A percentile compares a stretch with the other conserved stretches of the same genome.
Conservation (phyloP, 2,888 invertebrate species). For the Cantharis nigra region DNA sequence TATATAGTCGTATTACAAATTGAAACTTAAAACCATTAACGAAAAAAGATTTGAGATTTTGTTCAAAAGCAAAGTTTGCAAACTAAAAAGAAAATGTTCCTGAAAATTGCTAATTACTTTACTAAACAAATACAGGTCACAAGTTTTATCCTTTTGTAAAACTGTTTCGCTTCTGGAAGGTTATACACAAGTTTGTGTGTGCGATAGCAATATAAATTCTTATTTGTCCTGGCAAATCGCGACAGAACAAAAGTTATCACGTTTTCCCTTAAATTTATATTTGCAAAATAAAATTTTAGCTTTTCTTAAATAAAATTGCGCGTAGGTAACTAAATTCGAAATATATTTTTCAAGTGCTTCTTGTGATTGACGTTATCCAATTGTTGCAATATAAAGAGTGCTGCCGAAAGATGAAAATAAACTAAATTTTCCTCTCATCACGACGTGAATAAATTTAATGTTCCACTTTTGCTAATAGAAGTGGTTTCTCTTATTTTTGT, state of each 20-base stretch:
- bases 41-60: not conserved
- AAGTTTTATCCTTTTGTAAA: not conserved
- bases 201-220: not conserved
- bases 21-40: not conserved
- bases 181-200: not conserved
- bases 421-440: not conserved
- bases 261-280: not conserved
- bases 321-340: not conserved
- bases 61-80: not conserved
- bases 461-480: not conserved
- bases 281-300: not conserved
- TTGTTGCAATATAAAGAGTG: not conserved
- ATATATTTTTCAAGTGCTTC: not conserved
- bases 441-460: not conserved
- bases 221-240: not conserved
- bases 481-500: not conserved
- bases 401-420: not conserved
- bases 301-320: not conserved
- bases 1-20: not conserved
- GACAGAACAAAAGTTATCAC: not conserved
- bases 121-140: not conserved
- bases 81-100: not conserved
- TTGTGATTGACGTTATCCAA: not conserved
- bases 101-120: not conserved
- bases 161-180: not conserved